Percentiles rank a stretch among this genome's conserved stretches.
These are phyloP conservation scores for Pteropus rufus DNA, from an alignment of 2,797 vertebrate genomes.

Conservation along the genomic window DNA sequence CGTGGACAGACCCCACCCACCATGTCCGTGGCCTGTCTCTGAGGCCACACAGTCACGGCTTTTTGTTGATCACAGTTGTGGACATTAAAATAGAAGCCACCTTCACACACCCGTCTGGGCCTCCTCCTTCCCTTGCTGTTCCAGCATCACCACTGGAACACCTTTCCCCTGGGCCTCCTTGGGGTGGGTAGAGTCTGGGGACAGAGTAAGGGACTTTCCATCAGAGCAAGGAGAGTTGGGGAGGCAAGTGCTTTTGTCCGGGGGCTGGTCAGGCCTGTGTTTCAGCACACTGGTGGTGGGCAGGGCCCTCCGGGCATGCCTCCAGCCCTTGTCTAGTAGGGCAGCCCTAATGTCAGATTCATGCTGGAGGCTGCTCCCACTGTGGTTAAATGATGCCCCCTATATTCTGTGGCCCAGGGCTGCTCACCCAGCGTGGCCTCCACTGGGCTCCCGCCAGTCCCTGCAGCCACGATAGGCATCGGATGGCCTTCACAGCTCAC, in stretches of 20 bases:
- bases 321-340: neutral
- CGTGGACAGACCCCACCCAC: neutral
- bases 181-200: neutral
- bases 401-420: constrained; percentile 27
- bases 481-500: constrained; percentile 78
- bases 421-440: neutral
- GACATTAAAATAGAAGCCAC: constrained; percentile 76
- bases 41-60: neutral
- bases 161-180: neutral
- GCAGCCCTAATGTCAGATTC: neutral
- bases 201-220: neutral
- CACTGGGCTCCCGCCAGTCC: constrained; percentile 31
- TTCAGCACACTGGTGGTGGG: neutral
- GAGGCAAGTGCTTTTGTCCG: too few species aligned
- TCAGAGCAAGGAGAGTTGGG: too few species aligned
- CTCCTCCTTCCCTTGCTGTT: neutral
- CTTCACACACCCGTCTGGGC: neutral
- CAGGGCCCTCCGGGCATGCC: neutral
- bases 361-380: neutral
- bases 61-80: constrained; percentile 77
- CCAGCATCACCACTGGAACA: too few species aligned
- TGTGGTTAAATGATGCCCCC: neutral
- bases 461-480: constrained; percentile 77
- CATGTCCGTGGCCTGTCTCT: neutral
- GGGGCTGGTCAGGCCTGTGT: neutral